phyloP scores from a whole-genome alignment of 2,113 vertebrate genomes.

The Lipotes vexillifer region DNA sequence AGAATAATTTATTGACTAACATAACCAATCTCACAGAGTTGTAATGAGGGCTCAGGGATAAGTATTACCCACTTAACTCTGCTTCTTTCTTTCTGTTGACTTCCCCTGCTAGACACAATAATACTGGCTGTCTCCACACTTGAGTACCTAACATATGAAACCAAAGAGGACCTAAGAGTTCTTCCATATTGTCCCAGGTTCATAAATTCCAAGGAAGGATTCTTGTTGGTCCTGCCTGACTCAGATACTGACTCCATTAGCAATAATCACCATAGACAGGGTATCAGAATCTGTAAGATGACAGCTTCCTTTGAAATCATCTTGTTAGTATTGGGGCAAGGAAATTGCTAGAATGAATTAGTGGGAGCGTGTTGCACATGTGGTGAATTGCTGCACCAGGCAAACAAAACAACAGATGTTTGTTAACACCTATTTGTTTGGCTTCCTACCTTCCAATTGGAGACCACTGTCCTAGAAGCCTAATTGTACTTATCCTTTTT shows the following conservation, averaged over 20 bases:
- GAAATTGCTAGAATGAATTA: neutral
- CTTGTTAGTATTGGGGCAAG: neutral
- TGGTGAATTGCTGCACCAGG: neutral
- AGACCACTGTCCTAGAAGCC: neutral
- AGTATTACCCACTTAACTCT: neutral
- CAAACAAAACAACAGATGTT: slow-evolving; percentile 29
- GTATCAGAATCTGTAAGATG: neutral
- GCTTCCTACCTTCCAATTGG: neutral
- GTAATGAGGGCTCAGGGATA: neutral
- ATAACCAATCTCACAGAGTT: neutral
- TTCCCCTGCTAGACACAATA: neutral
- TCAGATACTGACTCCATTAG: neutral
- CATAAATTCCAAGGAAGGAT: neutral
- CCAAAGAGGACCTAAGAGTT: neutral
- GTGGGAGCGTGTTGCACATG: neutral
- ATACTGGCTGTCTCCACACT: neutral
- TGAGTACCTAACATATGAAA: neutral
- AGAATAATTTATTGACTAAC: neutral
- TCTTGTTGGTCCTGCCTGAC: neutral
- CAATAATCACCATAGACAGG: neutral
- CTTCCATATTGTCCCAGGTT: neutral
- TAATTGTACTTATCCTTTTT: neutral
- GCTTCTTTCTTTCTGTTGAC: neutral
- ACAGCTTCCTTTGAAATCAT: neutral
- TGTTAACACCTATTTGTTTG: slow-evolving; percentile 10